Base-by-base conservation (phyloP, 2,888 invertebrate genomes). In the Pachydiplax longipennis region DNA sequence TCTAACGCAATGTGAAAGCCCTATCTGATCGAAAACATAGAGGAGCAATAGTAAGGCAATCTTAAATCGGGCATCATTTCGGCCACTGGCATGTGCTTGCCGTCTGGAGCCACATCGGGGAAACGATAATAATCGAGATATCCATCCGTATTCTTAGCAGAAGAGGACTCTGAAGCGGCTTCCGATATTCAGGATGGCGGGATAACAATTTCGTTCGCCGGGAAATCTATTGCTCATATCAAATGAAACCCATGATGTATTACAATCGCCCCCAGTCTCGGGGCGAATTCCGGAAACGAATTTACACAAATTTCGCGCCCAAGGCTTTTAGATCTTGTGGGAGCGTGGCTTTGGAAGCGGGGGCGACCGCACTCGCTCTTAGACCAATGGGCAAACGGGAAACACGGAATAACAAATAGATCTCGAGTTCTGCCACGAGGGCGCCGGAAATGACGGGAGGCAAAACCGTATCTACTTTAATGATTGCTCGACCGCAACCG, bases 181-280 rank as follows among this genome's bases (percentile, higher is more conserved):
- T 87, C 87, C 61, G 87, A 87, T 58, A 87, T 87, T 87, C 87
- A 22, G 58, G 87, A 83, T 83, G 53, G 53, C 83, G 83, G 83
- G 83, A 87, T 87, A 87, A 87, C 87, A 87, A 87, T 87, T 87
- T 87, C 87, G 87, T 61, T 37, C 87, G 87, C 37, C n/a, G 53
- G 61, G 87, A 87, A 87, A 87, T 87, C 87, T 87, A 87, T 87
- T 87, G 87, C 61, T 87, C 87, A 87, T 87, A 87, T 87, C 87
- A 87, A 87, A 87, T 87, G 87, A 65, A 87, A 87, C 37, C 58
- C n/a, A 61, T 87, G 61, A 87, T 87, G 87, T 65, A 87, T 87
- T 58, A 87, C 22, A 22, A 22, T 35, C 87, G 87, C 58, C 87
- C 65, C 22, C 22, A n/a, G 87, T 58, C 87, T 13, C 87, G 22